Conservation (phyloP, 2,888 invertebrate species). For the Atethmia centrago region DNA sequence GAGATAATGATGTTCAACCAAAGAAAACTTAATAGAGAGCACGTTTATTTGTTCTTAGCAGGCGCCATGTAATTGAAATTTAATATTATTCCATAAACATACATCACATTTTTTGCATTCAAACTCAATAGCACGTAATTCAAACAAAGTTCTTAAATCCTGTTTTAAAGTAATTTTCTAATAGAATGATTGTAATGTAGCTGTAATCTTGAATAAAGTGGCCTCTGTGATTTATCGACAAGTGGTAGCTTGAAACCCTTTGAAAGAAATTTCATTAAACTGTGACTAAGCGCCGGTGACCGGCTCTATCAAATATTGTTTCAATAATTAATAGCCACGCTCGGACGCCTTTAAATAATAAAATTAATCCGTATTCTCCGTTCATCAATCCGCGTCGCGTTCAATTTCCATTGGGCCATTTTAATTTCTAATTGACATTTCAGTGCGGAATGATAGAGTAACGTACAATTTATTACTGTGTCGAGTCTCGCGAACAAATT, state of each 20-base stretch:
- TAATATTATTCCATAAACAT: conserved; percentile 12
- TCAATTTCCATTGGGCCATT: conserved; percentile 78
- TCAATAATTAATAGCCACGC: conserved; percentile 73
- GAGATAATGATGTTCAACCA: neutral
- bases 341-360: conserved; percentile 71
- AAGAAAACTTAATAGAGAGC: neutral
- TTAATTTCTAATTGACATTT: conserved; percentile 85
- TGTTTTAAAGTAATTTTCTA: conserved; percentile 46
- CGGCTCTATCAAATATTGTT: conserved; percentile 75
- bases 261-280: conserved; percentile 75
- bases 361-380: conserved; percentile 78
- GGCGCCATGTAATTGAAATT: conserved; percentile 6
- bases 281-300: conserved; percentile 67
- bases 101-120: conserved; percentile 9
- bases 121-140: conserved; percentile 42
- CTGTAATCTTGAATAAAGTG: conserved; percentile 57
- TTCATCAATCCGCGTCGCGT: conserved; percentile 78
- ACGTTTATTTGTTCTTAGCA: neutral
- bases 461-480: conserved; percentile 73
- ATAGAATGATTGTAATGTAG: conserved; percentile 66
- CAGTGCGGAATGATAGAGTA: conserved; percentile 75
- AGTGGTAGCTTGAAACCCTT: conserved; percentile 65
- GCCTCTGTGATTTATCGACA: conserved; percentile 64
- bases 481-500: conserved; percentile 61
- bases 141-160: conserved; percentile 44